These are phyloP conservation scores for Elegia similella DNA, from an alignment of 2,888 invertebrate species.

Conservation along the genomic window DNA sequence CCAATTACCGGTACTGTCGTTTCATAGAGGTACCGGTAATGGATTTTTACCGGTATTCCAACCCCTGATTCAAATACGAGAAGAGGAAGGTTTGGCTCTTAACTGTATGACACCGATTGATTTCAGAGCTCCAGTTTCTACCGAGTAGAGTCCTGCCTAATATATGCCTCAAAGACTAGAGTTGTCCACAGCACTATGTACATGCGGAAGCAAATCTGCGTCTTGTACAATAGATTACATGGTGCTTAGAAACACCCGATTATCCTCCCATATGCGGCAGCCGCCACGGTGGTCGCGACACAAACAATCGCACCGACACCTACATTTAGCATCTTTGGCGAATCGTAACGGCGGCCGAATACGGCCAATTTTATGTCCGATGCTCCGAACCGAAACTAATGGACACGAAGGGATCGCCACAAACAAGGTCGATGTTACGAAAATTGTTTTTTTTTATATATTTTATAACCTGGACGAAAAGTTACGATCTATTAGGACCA, in stretches of 20 bases:
- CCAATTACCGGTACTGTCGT: no score
- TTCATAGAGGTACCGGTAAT: no score
- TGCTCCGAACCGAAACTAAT: slow-evolving; percentile 39
- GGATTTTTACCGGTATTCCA: no score
- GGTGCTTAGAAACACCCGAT: slow-evolving; percentile 37
- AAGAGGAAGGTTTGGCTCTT: no score
- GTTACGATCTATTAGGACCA: slow-evolving; percentile 23
- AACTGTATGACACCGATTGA: no score
- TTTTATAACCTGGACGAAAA: slow-evolving; percentile 19
- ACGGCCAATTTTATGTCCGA: slow-evolving; percentile 24
- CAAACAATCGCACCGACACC: slow-evolving; percentile 5
- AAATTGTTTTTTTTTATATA: slow-evolving; percentile 24
- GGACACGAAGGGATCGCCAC: slow-evolving; percentile 36
- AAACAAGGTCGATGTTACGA: slow-evolving; percentile 42
- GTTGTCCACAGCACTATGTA: slow-evolving; percentile 32
- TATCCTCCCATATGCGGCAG: slow-evolving; percentile 32
- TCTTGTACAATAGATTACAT: slow-evolving; percentile 37
- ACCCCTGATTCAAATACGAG: no score
- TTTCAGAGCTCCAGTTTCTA: no score
- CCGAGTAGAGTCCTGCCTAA: no score
- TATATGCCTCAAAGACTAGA: neutral
- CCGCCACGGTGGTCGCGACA: neutral
- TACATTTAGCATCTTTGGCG: slow-evolving; percentile 5
- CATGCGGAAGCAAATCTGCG: slow-evolving; percentile 42
- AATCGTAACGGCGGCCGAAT: slow-evolving; percentile 22